A percentile compares a stretch with the other conserved stretches of the same genome.
Evolutionary conservation across 2,797 vertebrate genomes (phyloP).

Genomic region (Aselliscus stoliczkanus): DNA sequence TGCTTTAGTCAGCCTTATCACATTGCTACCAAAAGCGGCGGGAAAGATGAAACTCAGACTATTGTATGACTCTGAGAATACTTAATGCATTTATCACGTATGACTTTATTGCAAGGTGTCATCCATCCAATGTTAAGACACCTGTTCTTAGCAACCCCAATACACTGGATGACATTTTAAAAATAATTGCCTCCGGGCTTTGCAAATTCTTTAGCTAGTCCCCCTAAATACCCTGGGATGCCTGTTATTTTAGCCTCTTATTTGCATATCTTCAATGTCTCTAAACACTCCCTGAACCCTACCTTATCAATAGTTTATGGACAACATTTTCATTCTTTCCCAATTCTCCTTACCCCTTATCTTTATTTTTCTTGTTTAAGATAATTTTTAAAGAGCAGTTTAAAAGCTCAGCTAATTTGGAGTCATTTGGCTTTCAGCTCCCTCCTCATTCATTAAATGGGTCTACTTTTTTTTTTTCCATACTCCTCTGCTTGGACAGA

Average conservation of each 20-base stretch:
- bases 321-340: background rate
- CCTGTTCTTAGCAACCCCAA: too few relatives aligned
- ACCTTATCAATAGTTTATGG: background rate
- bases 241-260: background rate
- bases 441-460: background rate
- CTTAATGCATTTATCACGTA: background rate
- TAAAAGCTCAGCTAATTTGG: background rate
- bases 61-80: background rate
- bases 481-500: background rate
- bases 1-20: background rate
- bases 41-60: background rate
- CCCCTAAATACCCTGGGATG: background rate
- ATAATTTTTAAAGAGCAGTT: background rate
- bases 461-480: background rate
- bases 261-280: background rate
- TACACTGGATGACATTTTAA: background rate
- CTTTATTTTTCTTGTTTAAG: constrained; percentile 9
- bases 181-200: background rate
- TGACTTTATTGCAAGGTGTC: fast-evolving
- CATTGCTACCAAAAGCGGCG: background rate
- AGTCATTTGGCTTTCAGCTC: background rate
- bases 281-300: background rate
- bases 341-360: background rate
- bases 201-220: background rate
- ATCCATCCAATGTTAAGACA: fast-evolving